A percentile compares a stretch with the other conserved stretches of the same genome.
These are phyloP conservation scores for Clarias platycephalus DNA, from an alignment of 2,797 vertebrate species.

Conservation along the genomic window DNA sequence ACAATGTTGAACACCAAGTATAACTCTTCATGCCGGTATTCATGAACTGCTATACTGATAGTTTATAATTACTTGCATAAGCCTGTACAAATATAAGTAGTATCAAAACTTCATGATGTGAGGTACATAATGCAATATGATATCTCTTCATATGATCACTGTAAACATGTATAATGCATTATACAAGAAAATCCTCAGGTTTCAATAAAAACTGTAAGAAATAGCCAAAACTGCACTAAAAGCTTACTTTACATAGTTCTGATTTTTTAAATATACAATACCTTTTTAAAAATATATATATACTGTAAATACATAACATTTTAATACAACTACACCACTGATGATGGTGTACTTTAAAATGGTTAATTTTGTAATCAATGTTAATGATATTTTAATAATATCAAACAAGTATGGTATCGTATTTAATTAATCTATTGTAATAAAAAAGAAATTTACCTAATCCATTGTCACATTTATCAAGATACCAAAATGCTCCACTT, in stretches of 20 bases:
- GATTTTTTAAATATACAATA: too few relatives aligned
- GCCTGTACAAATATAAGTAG: background rate
- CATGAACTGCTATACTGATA: background rate
- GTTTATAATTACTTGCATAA: background rate
- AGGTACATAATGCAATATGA: background rate
- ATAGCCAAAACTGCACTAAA: background rate
- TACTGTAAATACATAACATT: too few relatives aligned
- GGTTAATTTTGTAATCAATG: background rate
- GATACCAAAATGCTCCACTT: constrained; percentile 47
- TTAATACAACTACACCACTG: background rate
- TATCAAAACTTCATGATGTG: background rate
- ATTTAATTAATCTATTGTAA: background rate
- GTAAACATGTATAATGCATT: background rate
- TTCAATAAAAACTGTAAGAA: too few relatives aligned
- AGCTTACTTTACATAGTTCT: background rate
- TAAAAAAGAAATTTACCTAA: constrained; percentile 37
- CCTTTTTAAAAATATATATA: too few relatives aligned
- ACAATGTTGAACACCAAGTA: too few relatives aligned
- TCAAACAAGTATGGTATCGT: background rate
- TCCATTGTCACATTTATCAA: constrained; percentile 23
- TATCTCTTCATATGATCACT: background rate
- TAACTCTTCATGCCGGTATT: too few relatives aligned
- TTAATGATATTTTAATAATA: constrained; percentile 3
- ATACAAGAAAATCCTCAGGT: background rate
- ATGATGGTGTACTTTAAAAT: background rate